These are phyloP conservation scores for Lacanobia wlatinum DNA, from an alignment of 2,888 invertebrate species.

Conservation along the genomic window DNA sequence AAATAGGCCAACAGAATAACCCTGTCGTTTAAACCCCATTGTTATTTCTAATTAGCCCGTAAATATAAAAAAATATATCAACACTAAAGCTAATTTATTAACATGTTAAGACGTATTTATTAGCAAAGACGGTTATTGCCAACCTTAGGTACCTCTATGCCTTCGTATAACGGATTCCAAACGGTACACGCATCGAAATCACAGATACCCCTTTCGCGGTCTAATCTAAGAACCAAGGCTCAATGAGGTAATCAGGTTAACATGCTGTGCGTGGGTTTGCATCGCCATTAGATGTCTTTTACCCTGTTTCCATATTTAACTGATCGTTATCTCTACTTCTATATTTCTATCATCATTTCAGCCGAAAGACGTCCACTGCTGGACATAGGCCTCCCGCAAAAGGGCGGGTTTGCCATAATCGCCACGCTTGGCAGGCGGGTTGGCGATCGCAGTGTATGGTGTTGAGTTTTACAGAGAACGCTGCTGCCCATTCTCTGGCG, in stretches of 20 bases:
- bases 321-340: no score
- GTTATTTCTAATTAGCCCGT: slow-evolving; percentile 15
- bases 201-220: slow-evolving; percentile 15
- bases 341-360: no score
- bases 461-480: no score
- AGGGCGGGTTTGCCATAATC: no score
- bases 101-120: no score
- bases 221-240: slow-evolving; percentile 14
- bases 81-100: slow-evolving; percentile 7
- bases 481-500: no score
- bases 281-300: slow-evolving; percentile 1
- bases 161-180: slow-evolving; percentile 22
- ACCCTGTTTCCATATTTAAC: slow-evolving; percentile 14
- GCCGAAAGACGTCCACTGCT: no score
- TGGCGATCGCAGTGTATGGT: no score
- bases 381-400: no score
- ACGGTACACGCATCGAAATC: slow-evolving; percentile 21
- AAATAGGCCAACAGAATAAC: background rate
- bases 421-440: no score
- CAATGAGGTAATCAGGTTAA: slow-evolving; percentile 51
- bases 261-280: slow-evolving; percentile 35
- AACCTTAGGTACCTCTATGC: background rate
- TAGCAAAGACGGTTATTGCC: slow-evolving; percentile 4
- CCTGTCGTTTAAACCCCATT: background rate
- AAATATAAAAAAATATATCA: slow-evolving; percentile 17